phyloP scores from a whole-genome alignment of 2,113 vertebrate species.

The Synchiropus splendidus region DNA sequence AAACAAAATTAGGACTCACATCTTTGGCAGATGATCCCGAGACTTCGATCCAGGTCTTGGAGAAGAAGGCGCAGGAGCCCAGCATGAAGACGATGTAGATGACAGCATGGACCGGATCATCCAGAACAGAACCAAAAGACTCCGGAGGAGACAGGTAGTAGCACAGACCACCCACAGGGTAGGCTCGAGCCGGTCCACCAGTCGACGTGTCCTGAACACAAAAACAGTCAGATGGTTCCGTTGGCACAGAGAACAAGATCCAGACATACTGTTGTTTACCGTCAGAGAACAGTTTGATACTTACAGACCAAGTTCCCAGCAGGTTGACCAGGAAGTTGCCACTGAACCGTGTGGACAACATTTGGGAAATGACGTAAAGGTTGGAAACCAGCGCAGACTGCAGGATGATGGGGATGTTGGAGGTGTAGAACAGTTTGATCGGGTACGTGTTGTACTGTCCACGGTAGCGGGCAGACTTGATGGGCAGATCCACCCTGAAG shows the following conservation, averaged over 20 bases:
- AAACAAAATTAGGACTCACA: constrained; percentile 63
- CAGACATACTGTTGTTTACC: too few species aligned
- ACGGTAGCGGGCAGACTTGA: constrained; percentile 96
- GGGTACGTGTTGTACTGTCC: constrained; percentile 99
- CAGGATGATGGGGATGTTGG: constrained; percentile 98
- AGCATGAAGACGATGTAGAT: constrained; percentile 98
- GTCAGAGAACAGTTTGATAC: constrained; percentile 45
- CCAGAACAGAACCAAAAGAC: constrained; percentile 86
- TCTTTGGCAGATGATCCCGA: constrained; percentile 98
- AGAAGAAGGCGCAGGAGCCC: constrained; percentile 97
- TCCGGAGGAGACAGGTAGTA: constrained; percentile 95
- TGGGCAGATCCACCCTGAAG: constrained; percentile 96
- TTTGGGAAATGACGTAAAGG: constrained; percentile 96
- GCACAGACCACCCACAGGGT: constrained; percentile 92
- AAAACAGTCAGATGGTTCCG: neutral
- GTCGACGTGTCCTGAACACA: constrained; percentile 73
- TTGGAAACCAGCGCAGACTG: constrained; percentile 97
- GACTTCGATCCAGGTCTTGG: constrained; percentile 98
- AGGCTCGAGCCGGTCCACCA: constrained; percentile 92
- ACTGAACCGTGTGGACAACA: constrained; percentile 96
- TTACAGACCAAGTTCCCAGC: constrained; percentile 97
- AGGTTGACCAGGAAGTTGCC: constrained; percentile 95
- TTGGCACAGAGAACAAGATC: neutral
- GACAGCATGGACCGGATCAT: constrained; percentile 86
- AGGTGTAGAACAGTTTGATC: constrained; percentile 98